Conservation (phyloP, 2,797 vertebrate species). For the Distichodus sexfasciatus region DNA sequence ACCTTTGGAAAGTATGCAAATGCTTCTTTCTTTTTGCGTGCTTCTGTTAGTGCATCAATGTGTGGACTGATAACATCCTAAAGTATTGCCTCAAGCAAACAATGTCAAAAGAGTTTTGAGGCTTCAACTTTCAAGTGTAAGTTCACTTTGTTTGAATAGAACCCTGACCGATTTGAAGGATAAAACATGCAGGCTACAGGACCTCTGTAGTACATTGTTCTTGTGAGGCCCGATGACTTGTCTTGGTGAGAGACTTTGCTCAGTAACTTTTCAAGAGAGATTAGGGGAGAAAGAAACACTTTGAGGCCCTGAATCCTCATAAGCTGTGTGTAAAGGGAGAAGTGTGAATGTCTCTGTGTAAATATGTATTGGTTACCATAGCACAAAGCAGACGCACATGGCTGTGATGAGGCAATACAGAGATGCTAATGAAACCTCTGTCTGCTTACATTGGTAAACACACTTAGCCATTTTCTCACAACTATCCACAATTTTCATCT, state of each 20-base stretch:
- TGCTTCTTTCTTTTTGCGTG: too few relatives aligned
- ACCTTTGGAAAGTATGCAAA: neutral
- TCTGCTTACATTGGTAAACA: constrained; percentile 8
- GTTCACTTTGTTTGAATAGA: too few relatives aligned
- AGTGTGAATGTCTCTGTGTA: constrained; percentile 10
- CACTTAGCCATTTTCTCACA: neutral
- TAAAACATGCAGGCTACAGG: neutral
- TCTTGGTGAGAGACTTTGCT: neutral
- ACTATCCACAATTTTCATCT: neutral
- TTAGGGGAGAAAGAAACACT: constrained; percentile 4
- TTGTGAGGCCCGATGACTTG: neutral
- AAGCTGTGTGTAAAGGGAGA: neutral
- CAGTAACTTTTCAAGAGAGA: neutral
- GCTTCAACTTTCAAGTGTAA: too few relatives aligned
- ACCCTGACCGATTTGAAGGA: neutral
- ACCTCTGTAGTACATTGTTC: neutral
- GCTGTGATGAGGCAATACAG: constrained; percentile 28
- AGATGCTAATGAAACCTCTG: neutral
- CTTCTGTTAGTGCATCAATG: too few relatives aligned
- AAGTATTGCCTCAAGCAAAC: too few relatives aligned
- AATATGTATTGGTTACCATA: constrained; percentile 40
- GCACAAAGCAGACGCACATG: constrained; percentile 29
- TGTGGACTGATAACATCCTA: too few relatives aligned
- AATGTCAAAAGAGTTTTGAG: too few relatives aligned
- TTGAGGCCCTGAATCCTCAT: neutral